phyloP scores from a whole-genome alignment of 2,113 vertebrate genomes.

The Saccopteryx leptura region DNA sequence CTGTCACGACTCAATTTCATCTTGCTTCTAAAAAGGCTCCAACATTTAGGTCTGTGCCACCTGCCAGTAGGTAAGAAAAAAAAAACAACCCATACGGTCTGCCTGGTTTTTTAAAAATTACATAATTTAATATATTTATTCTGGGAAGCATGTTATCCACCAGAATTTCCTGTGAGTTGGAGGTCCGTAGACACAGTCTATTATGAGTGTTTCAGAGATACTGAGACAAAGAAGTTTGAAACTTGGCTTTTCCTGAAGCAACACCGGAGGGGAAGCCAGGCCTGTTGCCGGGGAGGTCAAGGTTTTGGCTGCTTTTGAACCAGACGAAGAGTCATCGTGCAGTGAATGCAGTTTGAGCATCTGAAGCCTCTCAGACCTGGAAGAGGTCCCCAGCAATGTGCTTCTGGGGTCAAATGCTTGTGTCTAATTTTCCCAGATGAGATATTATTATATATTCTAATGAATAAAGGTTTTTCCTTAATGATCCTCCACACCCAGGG shows the following conservation, averaged over 20 bases:
- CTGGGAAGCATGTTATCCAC: constrained; percentile 64
- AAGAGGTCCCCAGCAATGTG: not conserved
- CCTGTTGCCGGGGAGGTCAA: not conserved
- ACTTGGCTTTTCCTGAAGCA: not conserved
- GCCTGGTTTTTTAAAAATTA: constrained; percentile 1
- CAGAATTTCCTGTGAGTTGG: constrained; percentile 77
- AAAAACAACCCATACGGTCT: constrained; percentile 65
- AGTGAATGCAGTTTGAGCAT: not conserved
- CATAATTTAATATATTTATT: constrained; percentile 83
- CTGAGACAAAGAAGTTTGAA: constrained; percentile 25
- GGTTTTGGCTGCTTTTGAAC: not conserved
- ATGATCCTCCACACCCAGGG: no score
- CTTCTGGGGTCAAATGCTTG: not conserved
- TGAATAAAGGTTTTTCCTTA: not conserved
- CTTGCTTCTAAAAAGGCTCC: constrained; percentile 80
- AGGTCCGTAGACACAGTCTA: constrained; percentile 58
- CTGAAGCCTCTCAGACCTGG: not conserved
- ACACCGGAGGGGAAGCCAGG: not conserved
- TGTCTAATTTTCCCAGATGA: not conserved
- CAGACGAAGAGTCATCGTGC: not conserved
- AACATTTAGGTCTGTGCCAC: constrained; percentile 80
- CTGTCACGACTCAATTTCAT: constrained; percentile 84
- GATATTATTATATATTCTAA: not conserved
- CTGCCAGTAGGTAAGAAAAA: constrained; percentile 82
- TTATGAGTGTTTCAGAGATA: constrained; percentile 76